These are phyloP conservation scores for Hyposoter dolosus DNA, from an alignment of 2,888 invertebrate genomes.

Conservation along the genomic window DNA sequence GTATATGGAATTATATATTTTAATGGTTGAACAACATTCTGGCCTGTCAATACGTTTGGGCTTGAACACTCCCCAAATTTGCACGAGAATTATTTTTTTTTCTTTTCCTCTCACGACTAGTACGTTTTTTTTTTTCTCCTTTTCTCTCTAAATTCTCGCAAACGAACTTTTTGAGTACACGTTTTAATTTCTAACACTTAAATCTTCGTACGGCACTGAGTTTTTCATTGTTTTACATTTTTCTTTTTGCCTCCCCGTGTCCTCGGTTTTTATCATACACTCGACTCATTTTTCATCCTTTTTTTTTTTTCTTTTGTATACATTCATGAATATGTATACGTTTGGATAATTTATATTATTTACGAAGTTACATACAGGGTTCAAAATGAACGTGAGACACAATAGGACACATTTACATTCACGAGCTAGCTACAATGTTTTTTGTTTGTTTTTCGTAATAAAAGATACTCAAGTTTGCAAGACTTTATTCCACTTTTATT, in stretches of 20 bases:
- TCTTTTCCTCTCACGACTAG: slow-evolving; percentile 66
- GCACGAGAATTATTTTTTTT: slow-evolving; percentile 62
- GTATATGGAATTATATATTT: slow-evolving; percentile 51
- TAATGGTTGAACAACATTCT: slow-evolving; percentile 83
- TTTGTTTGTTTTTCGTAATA: slow-evolving; percentile 60
- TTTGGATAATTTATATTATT: slow-evolving; percentile 56
- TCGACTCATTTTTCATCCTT: slow-evolving; percentile 56
- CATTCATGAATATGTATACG: slow-evolving; percentile 49
- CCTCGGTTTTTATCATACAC: slow-evolving; percentile 63
- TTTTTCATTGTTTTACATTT: slow-evolving; percentile 31
- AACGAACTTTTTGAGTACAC: slow-evolving; percentile 54
- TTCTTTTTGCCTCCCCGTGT: neutral
- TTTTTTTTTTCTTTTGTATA: slow-evolving; percentile 12
- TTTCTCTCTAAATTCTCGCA: slow-evolving; percentile 31
- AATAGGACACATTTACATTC: slow-evolving; percentile 67
- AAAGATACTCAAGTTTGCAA: slow-evolving; percentile 66
- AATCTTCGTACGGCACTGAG: slow-evolving; percentile 56
- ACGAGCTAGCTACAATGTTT: slow-evolving; percentile 65
- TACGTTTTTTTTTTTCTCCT: slow-evolving; percentile 22
- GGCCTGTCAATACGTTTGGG: slow-evolving; percentile 82
- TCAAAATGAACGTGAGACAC: slow-evolving; percentile 63
- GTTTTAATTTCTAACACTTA: slow-evolving; percentile 44
- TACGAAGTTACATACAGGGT: slow-evolving; percentile 64
- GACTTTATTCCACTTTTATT: slow-evolving; percentile 39
- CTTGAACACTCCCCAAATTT: slow-evolving; percentile 65